Base-by-base conservation (phyloP, 2,113 vertebrate species). In the Hydrolagus affinis region DNA sequence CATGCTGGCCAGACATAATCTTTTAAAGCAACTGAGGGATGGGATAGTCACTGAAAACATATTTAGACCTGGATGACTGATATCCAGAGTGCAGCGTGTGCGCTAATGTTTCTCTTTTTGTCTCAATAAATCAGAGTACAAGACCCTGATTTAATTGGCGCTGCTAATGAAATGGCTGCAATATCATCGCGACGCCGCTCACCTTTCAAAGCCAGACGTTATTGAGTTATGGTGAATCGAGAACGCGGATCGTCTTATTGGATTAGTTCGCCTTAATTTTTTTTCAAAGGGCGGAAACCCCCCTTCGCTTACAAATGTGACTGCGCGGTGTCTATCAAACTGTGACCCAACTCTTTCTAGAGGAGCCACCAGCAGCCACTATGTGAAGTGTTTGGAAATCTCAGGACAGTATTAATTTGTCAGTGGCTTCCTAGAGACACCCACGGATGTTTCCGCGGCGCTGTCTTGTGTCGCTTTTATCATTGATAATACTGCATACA, bases 131-230 rank as follows among this genome's bases (percentile, higher is more conserved):
- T 83, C 78, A 83, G 78, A 19, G 62, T 19, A 68, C 78, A 83
- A 19, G 78, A 68, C 78, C 78, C 66, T 66, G 78, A 83, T 83
- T 83, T 68, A 66, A 83, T 83, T 89, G 87, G 90, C 89, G 88
- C 86, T 87, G 70, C 85, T 92, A 92, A 93, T 93, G 92, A 93
- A 87, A 88, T 89, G 87, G 86, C 90, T 90, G 89, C 90, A 80
- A 89, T 86, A 78, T 85, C 86, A 85, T 44, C 90, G 90, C 75
- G 85, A 87, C 86, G 85, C 88, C 70, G 85, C 86, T 91, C 90
- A 78, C 86, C 90, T 89, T 89, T 86, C 90, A 88, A 89, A 89
- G 89, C 87, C 87, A 70, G 56, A 90, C 89, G 88, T 89, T 88
- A 92, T 89, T 89, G 88, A 90, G 91, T 93, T 92, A 92, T 86